A percentile compares a stretch with the other conserved stretches of the same genome.
These are phyloP conservation scores for Plecotus auritus DNA, from an alignment of 2,113 vertebrate genomes.

Conservation along the genomic window DNA sequence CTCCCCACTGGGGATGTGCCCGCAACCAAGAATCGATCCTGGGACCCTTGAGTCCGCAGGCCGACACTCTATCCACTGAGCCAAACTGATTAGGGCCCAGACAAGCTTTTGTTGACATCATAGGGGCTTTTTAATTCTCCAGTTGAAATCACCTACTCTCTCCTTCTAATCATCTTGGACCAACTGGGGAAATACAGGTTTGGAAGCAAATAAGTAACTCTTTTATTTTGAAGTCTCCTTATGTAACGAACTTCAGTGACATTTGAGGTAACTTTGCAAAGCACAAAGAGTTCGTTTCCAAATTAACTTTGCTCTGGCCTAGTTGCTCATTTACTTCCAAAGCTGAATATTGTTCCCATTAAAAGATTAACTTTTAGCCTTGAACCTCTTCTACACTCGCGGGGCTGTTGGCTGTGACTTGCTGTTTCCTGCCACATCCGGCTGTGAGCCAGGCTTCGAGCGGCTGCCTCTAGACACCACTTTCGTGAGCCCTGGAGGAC, in stretches of 20 bases:
- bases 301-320: neutral
- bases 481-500: neutral
- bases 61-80: no score
- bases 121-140: neutral
- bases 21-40: no score
- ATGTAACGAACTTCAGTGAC: neutral
- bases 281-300: neutral
- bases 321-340: conserved; percentile 12
- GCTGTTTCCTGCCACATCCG: neutral
- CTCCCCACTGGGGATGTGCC: no score
- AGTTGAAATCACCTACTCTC: neutral
- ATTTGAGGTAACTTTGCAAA: neutral
- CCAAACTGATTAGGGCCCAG: no score
- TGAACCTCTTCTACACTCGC: neutral
- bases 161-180: neutral
- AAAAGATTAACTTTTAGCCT: conserved; percentile 9
- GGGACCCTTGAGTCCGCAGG: no score
- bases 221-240: neutral
- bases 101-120: neutral
- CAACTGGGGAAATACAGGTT: fast-evolving
- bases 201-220: neutral
- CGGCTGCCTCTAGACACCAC: neutral
- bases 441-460: neutral
- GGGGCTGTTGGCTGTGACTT: neutral
- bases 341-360: neutral